These are phyloP conservation scores for Hypsopygia costalis DNA, from an alignment of 2,888 invertebrate genomes.

Conservation along the genomic window DNA sequence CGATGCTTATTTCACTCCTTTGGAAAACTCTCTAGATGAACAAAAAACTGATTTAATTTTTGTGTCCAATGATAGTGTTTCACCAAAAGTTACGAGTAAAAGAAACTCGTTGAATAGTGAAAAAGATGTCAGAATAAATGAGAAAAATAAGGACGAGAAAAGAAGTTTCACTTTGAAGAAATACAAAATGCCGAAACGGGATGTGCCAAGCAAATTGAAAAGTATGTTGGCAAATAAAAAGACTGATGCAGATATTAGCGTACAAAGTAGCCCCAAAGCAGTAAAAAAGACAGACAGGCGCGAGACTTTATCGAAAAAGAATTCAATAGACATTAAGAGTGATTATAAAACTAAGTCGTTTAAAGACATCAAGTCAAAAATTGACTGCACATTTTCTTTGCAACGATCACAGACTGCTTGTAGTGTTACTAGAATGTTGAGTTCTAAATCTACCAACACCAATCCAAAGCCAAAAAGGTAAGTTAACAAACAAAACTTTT, in stretches of 20 bases:
- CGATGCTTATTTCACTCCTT: conserved; percentile 46
- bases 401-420: conserved; percentile 74
- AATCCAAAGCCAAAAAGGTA: conserved; percentile 76
- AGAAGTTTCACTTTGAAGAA: conserved; percentile 82
- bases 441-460: conserved; percentile 61
- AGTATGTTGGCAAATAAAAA: conserved; percentile 83
- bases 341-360: conserved; percentile 86
- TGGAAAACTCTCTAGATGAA: conserved; percentile 46
- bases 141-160: conserved; percentile 77
- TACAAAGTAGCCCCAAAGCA: conserved; percentile 81
- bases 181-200: conserved; percentile 89
- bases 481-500: too few species aligned
- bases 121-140: conserved; percentile 52
- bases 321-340: conserved; percentile 86
- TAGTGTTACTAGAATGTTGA: conserved; percentile 69
- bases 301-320: conserved; percentile 79
- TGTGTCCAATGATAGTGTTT: conserved; percentile 46
- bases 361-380: conserved; percentile 94
- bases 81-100: conserved; percentile 64
- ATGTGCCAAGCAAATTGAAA: conserved; percentile 88
- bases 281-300: conserved; percentile 85
- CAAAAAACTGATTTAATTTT: conserved; percentile 40
- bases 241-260: conserved; percentile 70
- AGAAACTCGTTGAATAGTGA: conserved; percentile 68
- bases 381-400: conserved; percentile 79